Evolutionary conservation across 1,140 invertebrate genomes (phyloP), one percentile per base, ranked within the genome.

Genomic region (Ceratoteleas bidentatus): DNA sequence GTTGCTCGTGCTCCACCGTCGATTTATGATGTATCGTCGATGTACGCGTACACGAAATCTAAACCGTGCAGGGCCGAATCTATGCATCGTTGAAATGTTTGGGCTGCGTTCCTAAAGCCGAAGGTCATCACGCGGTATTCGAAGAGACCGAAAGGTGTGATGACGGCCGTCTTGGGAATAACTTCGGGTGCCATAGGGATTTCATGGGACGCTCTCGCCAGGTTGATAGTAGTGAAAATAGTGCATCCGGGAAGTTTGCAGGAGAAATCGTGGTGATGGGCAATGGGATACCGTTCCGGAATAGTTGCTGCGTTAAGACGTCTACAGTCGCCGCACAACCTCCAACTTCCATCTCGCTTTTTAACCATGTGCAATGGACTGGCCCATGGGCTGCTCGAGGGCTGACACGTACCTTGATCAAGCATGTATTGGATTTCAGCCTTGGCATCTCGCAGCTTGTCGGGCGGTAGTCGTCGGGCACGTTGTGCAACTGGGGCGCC

Each of bases 271-370:
- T 74, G 62, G 0, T 68, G 14, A 40, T 83, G 58, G 0, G 86
- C 84, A 2, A 90, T 65, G 11, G 88, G 89, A 61, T 88, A 91
- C 0, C 72, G 45, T 57, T 92, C 90, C 0, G 81, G 76, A 10
- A 84, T 69, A 3, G 89, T 92, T 0, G 82, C 24, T 0, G 69
- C 47, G 75, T 92, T 93, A 0, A 92, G 73, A 0, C 57, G 54
- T 9, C 87, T 68, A 64, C 88, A 92, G 65, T 92, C 89, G 0
- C 89, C 88, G 61, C 85, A 88, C 0, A 84, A 81, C 13, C 89
- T 64, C 84, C 84, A 88, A 0, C 69, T 68, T 0, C 86, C 88
- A 57, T 85, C 79, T 57, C 80, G 82, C 43, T 81, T 81, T 3
- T n/a, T 3, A 0, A 38, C 69, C 13, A 74, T 24, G 40, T 74